Evolutionary conservation across 2,113 vertebrate genomes (phyloP).

Genomic region (Tympanuchus pallidicinctus): DNA sequence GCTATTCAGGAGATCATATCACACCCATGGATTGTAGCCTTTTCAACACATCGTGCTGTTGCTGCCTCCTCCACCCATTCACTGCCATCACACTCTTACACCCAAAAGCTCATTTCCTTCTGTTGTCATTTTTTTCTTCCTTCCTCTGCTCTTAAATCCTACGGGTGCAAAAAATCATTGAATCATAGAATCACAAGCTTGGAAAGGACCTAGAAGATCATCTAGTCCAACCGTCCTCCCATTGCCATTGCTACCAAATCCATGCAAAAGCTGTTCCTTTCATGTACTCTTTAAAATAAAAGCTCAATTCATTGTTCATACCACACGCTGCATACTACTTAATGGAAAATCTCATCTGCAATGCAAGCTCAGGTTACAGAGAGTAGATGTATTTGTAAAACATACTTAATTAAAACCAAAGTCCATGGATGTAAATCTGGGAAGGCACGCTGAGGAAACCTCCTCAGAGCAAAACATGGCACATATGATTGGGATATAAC

Average conservation of each 20-base stretch:
- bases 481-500: neutral
- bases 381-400: neutral
- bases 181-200: too few species aligned
- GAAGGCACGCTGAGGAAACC: neutral
- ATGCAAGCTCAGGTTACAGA: slow-evolving; percentile 7
- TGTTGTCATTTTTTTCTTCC: neutral
- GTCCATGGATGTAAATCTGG: neutral
- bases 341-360: neutral
- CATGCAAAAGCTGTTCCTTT: neutral
- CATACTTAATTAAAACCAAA: neutral
- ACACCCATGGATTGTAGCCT: neutral
- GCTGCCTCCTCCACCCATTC: neutral
- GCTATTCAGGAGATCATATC: neutral
- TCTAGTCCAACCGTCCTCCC: too few species aligned
- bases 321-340: neutral
- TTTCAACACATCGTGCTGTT: neutral
- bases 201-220: too few species aligned
- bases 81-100: neutral
- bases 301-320: neutral
- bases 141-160: neutral
- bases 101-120: neutral
- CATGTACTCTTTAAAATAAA: neutral
- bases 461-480: neutral
- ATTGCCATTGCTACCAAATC: too few species aligned
- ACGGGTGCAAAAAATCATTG: neutral